Evolutionary conservation across 2,888 invertebrate species (phyloP), one percentile per base, ranked within the genome.

Genomic region (Andrena minutula): DNA sequence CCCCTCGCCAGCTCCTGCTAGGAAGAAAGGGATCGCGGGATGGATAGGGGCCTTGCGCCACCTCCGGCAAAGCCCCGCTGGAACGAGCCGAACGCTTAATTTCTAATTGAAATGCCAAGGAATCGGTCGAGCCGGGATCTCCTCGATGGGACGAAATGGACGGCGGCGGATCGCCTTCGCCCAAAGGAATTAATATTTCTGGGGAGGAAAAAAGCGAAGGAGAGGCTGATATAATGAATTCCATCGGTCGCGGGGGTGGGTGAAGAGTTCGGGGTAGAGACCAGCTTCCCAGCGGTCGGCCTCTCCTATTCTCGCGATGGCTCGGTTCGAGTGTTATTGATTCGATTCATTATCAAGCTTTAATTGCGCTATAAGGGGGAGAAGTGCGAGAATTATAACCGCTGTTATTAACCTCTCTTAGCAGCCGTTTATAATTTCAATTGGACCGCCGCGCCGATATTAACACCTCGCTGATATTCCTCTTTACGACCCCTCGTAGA

Each of bases 31-130:
- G 77, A 86, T 84, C 73, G 65, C 75, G 61, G 58, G 58, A 64
- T 69, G 78, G 75, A 78, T 73, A 69, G 68, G 51, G 53, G 8
- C 6, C 47, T 30, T 32, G 28, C 20, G 16, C 49, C 30, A 60
- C 66, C 66, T 53, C 65, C 49, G 49, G 58, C 49, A 63, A n/a
- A 28, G 49, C 66, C 63, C 63, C 51, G 16, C 35, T 12, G 68
- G 65, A 65, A 61, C 70, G 66, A 61, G 65, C 58, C 28, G 68
- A 76, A 82, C 79, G 73, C 70, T 86, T 87, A 81, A 88, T 89
- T 89, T 88, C 84, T 88, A 84, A 89, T 89, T 87, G 88, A 87
- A 89, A 89, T 85, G 74, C 76, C 74, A 35, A 65, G 76, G 65
- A 80, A 83, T 82, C 82, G 78, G 69, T 82, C 23, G 49, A 60